Percentiles rank a stretch among this genome's conserved stretches.
Conservation (phyloP, 2,888 invertebrate genomes). For the Amphimallon solstitiale region DNA sequence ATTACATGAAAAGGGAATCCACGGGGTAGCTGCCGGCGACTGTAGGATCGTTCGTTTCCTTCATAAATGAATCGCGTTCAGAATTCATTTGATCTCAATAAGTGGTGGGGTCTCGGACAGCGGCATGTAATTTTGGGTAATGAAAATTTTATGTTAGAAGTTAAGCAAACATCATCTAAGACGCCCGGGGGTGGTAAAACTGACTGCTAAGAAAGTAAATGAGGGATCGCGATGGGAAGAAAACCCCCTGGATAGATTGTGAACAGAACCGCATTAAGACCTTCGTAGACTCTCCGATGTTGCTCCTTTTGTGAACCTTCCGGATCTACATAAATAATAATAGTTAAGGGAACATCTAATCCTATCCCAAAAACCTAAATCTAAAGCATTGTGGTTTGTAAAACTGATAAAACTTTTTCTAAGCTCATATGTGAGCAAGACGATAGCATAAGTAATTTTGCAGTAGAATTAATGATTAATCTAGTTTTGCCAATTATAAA, state of each 20-base stretch:
- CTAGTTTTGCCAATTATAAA: too few species aligned
- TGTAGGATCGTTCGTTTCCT: background rate
- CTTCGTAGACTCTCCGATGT: background rate
- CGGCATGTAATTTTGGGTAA: constrained; percentile 11
- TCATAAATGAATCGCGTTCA: background rate
- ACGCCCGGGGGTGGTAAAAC: constrained; percentile 10
- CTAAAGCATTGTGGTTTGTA: too few species aligned
- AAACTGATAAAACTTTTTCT: too few species aligned
- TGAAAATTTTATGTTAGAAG: constrained; percentile 30
- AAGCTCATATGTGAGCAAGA: too few species aligned
- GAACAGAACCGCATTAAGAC: constrained; percentile 9
- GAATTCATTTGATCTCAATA: constrained; percentile 27
- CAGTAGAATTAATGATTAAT: too few species aligned
- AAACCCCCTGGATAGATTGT: too few species aligned
- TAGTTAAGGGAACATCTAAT: too few species aligned
- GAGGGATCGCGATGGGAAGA: too few species aligned
- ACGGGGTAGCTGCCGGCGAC: background rate
- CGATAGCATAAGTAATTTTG: too few species aligned
- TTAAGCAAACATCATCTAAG: constrained; percentile 24
- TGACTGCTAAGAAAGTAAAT: background rate
- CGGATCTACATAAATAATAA: too few species aligned
- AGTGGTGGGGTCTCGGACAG: constrained; percentile 2
- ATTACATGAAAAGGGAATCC: background rate
- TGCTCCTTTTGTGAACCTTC: too few species aligned
- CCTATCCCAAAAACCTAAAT: too few species aligned